These are phyloP conservation scores for Lypha dubia DNA, from an alignment of 2,888 invertebrate genomes.

Conservation along the genomic window DNA sequence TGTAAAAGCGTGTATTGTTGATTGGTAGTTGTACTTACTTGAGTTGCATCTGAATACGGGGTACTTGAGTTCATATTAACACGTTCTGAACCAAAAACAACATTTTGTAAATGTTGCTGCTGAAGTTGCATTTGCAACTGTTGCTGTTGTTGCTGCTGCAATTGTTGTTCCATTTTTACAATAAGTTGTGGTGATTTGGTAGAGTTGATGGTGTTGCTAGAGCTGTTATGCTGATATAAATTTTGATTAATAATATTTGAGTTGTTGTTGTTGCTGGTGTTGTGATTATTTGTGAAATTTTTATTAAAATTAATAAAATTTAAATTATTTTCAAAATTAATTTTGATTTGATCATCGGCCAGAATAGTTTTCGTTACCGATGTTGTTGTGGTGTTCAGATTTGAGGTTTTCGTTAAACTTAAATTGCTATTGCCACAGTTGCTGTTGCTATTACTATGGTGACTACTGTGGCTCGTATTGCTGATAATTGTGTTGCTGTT, in stretches of 20 bases:
- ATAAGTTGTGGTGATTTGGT: slow-evolving; percentile 1
- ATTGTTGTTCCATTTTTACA: slow-evolving; percentile 53
- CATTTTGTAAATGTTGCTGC: slow-evolving; percentile 59
- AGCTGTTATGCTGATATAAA: slow-evolving; percentile 30
- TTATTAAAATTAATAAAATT: slow-evolving; percentile 66
- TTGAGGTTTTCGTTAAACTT: slow-evolving; percentile 38
- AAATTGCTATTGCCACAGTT: slow-evolving; percentile 46
- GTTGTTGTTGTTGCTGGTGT: slow-evolving; percentile 42
- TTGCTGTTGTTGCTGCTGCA: slow-evolving; percentile 38
- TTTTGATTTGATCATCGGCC: slow-evolving; percentile 60
- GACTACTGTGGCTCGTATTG: slow-evolving; percentile 33
- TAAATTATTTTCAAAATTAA: slow-evolving; percentile 69
- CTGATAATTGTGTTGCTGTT: slow-evolving; percentile 30
- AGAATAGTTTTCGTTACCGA: not conserved
- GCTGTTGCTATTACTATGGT: slow-evolving; percentile 5
- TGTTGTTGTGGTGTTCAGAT: slow-evolving; percentile 40
- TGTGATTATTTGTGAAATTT: slow-evolving; percentile 20
- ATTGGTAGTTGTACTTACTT: slow-evolving; percentile 87
- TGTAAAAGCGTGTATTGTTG: not conserved
- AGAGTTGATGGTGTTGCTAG: not conserved
- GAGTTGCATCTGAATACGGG: slow-evolving; percentile 99
- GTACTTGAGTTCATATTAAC: slow-evolving; percentile 96
- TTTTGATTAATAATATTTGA: slow-evolving; percentile 50
- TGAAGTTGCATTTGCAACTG: slow-evolving; percentile 32
- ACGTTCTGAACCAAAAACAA: slow-evolving; percentile 94